These are phyloP conservation scores for Salarias fasciatus DNA, from an alignment of 2,797 vertebrate genomes.

Conservation along the genomic window DNA sequence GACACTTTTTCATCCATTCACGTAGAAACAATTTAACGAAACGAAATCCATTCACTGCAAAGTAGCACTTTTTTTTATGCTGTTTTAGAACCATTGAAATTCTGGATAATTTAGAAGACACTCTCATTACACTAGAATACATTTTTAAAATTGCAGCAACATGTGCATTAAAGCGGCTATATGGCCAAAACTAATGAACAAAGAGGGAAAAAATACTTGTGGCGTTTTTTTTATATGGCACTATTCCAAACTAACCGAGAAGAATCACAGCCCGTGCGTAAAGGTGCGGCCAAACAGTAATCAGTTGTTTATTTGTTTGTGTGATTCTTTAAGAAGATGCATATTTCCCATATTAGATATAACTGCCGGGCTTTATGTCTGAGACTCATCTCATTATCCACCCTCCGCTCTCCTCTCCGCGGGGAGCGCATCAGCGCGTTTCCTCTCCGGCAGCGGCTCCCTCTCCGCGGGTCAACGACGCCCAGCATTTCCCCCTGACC, in stretches of 20 bases:
- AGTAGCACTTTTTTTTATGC: no score
- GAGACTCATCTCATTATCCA: slow-evolving; percentile 68
- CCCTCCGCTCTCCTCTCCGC: slow-evolving; percentile 29
- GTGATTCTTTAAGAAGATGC: slow-evolving; percentile 11
- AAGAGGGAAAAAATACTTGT: no score
- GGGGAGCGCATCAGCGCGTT: slow-evolving; percentile 83
- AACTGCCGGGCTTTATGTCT: slow-evolving; percentile 17
- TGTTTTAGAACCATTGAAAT: no score
- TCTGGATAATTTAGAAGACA: no score
- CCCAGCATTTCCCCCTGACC: slow-evolving; percentile 64
- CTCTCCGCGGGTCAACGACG: slow-evolving; percentile 69
- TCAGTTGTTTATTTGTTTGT: not conserved
- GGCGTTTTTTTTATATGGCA: no score
- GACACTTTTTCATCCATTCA: no score
- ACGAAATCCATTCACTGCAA: no score
- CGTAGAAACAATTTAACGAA: no score
- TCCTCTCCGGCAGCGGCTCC: slow-evolving; percentile 69
- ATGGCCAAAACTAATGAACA: no score
- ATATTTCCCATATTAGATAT: slow-evolving; percentile 30
- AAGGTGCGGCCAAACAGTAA: not conserved
- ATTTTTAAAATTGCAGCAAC: no score
- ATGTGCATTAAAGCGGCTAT: no score
- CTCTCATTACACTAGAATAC: no score
- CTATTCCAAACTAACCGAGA: not conserved
- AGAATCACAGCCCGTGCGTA: not conserved